Evolutionary conservation across 1,140 invertebrate genomes (phyloP).

Genomic region (Brachionus rotundiformis): DNA sequence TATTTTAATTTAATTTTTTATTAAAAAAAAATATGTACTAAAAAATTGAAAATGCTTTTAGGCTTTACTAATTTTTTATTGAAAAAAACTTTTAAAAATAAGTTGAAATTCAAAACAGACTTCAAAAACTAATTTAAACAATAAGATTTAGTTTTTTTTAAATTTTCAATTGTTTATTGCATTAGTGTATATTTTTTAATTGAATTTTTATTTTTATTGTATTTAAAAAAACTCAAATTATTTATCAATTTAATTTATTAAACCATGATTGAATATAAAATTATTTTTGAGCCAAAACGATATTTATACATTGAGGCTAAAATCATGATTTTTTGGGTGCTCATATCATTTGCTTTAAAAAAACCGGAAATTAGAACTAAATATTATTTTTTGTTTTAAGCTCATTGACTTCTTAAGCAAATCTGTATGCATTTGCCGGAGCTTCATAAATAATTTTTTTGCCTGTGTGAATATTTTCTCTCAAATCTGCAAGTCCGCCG

Average conservation of each 20-base stretch:
- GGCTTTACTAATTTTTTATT: too few species aligned
- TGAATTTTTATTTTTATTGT: too few species aligned
- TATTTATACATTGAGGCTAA: not conserved
- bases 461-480: not conserved
- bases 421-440: conserved; percentile 44
- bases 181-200: too few species aligned
- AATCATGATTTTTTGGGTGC: not conserved
- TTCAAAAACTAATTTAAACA: too few species aligned
- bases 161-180: too few species aligned
- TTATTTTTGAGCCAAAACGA: not conserved
- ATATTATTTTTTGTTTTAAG: not conserved
- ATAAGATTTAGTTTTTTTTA: too few species aligned
- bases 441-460: conserved; percentile 51
- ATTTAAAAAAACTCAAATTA: too few species aligned
- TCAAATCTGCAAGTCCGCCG: not conserved
- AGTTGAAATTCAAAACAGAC: too few species aligned
- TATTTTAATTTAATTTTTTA: too few species aligned
- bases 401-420: conserved; percentile 27
- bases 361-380: not conserved
- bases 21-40: too few species aligned
- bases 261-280: not conserved
- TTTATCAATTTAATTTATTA: not conserved
- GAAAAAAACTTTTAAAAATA: too few species aligned
- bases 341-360: not conserved
- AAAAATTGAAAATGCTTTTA: too few species aligned